Evolutionary conservation across 1,140 invertebrate species (phyloP).

Genomic region (Heliconius melpomene): DNA sequence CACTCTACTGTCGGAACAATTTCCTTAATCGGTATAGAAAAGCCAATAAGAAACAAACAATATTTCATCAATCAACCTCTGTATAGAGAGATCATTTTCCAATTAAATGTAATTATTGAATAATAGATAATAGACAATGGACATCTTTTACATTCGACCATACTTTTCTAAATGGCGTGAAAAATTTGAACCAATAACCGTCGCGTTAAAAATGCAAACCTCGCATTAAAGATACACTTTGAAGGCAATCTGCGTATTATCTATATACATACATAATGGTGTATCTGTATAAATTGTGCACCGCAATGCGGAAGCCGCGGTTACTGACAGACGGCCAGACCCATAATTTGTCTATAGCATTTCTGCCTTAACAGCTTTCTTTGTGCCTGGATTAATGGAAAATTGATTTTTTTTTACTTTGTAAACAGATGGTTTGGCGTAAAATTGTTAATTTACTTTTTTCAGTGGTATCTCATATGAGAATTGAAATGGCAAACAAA

Average conservation of each 20-base stretch:
- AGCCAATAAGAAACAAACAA: too few relatives aligned
- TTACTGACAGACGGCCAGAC: slow-evolving; percentile 20
- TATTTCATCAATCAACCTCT: too few relatives aligned
- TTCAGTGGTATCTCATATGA: too few relatives aligned
- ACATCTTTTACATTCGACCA: too few relatives aligned
- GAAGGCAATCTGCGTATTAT: slow-evolving; percentile 11
- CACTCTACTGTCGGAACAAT: too few relatives aligned
- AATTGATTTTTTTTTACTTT: not conserved
- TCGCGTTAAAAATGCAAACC: not conserved
- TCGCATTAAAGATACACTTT: not conserved
- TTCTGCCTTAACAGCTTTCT: slow-evolving; percentile 26
- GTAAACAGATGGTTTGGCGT: not conserved
- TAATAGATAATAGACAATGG: too few relatives aligned
- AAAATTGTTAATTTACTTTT: not conserved
- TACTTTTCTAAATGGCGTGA: too few relatives aligned
- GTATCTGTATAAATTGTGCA: slow-evolving; percentile 21
- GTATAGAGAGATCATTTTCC: too few relatives aligned
- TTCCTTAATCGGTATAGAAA: too few relatives aligned
- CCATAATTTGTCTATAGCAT: slow-evolving; percentile 30
- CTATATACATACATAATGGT: not conserved
- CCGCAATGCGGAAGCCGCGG: slow-evolving; percentile 29
- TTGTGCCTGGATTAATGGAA: slow-evolving; percentile 19
- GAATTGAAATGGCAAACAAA: too few relatives aligned
- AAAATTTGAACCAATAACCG: too few relatives aligned
- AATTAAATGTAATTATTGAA: too few relatives aligned